phyloP scores from a whole-genome alignment of 2,888 invertebrate genomes.

The Apodemia zela region DNA sequence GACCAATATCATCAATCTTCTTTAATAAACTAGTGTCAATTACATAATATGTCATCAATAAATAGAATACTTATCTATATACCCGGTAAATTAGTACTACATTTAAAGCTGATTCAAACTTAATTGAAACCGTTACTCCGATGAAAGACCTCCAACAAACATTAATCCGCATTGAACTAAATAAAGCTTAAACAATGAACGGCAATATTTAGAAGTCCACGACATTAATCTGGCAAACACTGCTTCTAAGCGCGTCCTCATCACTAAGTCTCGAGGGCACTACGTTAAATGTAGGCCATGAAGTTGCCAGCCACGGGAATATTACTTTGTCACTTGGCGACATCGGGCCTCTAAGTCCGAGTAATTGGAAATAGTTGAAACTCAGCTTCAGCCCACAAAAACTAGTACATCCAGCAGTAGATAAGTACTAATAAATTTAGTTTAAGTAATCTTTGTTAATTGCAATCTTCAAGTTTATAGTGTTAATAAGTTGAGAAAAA shows the following conservation, averaged over 20 bases:
- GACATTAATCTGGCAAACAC: constrained; percentile 63
- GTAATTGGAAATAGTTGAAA: constrained; percentile 80
- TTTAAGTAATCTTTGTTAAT: not conserved
- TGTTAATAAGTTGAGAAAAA: no score
- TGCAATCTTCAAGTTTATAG: not conserved
- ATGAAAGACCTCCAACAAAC: not conserved
- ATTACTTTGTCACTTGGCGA: constrained; percentile 79
- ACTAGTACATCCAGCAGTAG: not conserved
- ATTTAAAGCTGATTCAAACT: not conserved
- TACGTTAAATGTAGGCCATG: constrained; percentile 75
- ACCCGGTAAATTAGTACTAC: not conserved
- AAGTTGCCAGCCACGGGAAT: constrained; percentile 65
- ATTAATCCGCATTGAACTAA: constrained; percentile 21
- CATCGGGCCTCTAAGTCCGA: constrained; percentile 74
- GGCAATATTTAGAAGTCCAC: constrained; percentile 58
- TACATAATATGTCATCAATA: no score
- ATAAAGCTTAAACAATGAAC: constrained; percentile 40
- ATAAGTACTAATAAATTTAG: not conserved
- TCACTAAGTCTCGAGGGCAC: constrained; percentile 72
- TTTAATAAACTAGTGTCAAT: no score
- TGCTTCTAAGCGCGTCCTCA: constrained; percentile 65
- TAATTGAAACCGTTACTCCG: not conserved
- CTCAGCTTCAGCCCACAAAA: constrained; percentile 43
- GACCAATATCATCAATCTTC: no score
- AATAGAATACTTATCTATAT: no score